Base-by-base conservation (phyloP, 2,113 vertebrate genomes). In the Noctilio leporinus region DNA sequence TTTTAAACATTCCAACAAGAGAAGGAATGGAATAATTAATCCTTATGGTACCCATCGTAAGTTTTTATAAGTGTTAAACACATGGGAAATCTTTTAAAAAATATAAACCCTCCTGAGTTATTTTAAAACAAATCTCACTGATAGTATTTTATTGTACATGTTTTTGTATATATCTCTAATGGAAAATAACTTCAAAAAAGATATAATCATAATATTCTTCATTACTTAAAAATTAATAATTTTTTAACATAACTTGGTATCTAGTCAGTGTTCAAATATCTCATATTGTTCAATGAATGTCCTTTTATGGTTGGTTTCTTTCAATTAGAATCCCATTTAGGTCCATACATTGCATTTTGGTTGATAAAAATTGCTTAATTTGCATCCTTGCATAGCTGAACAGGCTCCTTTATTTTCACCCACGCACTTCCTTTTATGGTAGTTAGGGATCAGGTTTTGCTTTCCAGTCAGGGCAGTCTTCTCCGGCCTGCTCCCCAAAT, bases 1-100 rank as follows among this genome's bases (percentile, higher is more conserved):
- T 86, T 92, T 89, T 16, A 83, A 82, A 96, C 14, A 91, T 82
- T 89, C 30, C 28, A 81, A 51, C 93, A 89, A 76, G 35, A 90
- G 84, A 90, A 16, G 69, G 67, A 84, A 45, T 45, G 89, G 22
- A 91, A n/a, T 85, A 75, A 55, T 72, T 92, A 94, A 57, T 90
- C 33, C 28, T 45, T 35, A 5, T 72, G 33, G 33, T 87, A 12
- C 20, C 16, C 17, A 64, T 75, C 10, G 85, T n/a, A n/a, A 38
- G 4, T 62, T 89, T 95, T 93, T 77, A 73, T 7, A 88, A 1
- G 86, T 91, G 69, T 28, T 70, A 93, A 86, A 53, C 19, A 77
- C 3, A 35, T 45, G 33, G 33, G 20, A 15, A 93, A 5, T 86
- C n/a, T n/a, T n/a, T n/a, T n/a, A n/a, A n/a, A n/a, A n/a, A n/a